Evolutionary conservation across 2,797 vertebrate species (phyloP).

Genomic region (Sebastes trivittatus): DNA sequence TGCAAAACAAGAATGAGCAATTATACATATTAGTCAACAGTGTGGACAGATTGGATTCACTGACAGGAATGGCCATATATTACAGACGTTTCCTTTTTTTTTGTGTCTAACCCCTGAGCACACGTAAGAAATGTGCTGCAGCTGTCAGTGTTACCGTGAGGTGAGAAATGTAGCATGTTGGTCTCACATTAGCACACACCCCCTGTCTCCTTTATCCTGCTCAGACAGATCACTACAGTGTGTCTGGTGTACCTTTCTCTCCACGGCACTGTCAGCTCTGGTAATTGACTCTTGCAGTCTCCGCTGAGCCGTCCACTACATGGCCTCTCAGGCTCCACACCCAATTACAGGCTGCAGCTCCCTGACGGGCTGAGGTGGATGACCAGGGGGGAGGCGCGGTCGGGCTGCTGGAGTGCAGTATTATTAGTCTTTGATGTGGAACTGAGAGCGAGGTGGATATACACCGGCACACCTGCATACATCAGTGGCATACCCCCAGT

Average conservation of each 20-base stretch:
- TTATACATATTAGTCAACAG: not conserved
- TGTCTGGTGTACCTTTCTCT: constrained; percentile 69
- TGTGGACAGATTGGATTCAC: not conserved
- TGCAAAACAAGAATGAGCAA: not conserved
- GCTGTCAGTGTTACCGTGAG: constrained; percentile 27
- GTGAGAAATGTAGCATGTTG: constrained; percentile 49
- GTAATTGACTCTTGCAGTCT: constrained; percentile 78
- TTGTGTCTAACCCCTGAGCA: not conserved
- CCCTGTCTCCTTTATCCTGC: constrained; percentile 55
- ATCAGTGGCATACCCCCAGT: constrained; percentile 1
- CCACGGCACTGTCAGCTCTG: constrained; percentile 65
- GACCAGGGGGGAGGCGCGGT: constrained; percentile 1
- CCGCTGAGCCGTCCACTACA: constrained; percentile 67
- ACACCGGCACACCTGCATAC: constrained; percentile 11
- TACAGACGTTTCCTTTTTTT: not conserved
- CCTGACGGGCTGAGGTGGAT: constrained; percentile 49
- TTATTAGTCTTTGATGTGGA: constrained; percentile 70
- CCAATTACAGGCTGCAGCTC: constrained; percentile 72
- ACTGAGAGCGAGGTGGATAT: constrained; percentile 25
- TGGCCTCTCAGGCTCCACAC: constrained; percentile 67
- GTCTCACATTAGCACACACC: constrained; percentile 50
- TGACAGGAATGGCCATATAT: not conserved
- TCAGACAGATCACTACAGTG: constrained; percentile 55
- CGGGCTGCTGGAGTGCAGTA: not conserved
- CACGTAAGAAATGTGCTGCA: constrained; percentile 10